Evolutionary conservation across 1,140 invertebrate genomes (phyloP).

Genomic region (Lordiphosa clarofinis): DNA sequence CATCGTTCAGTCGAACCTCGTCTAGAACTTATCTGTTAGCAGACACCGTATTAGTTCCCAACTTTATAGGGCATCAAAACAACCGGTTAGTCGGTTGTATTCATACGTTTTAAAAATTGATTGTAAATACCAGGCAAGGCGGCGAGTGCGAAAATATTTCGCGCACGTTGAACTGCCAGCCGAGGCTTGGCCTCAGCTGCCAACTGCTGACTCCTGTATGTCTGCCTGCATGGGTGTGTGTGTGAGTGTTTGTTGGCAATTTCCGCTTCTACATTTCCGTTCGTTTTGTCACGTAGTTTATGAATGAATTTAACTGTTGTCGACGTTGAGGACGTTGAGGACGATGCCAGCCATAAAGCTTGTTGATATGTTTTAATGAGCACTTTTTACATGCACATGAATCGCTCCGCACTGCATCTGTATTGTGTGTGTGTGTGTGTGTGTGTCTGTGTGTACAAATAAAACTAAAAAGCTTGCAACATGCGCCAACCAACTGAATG

Average conservation of each 20-base stretch:
- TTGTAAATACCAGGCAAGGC: conserved; percentile 51
- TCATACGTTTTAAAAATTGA: conserved; percentile 48
- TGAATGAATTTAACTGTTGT: conserved; percentile 75
- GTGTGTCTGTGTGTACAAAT: conserved; percentile 21
- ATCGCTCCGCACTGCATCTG: conserved; percentile 13
- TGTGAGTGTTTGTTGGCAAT: conserved; percentile 66
- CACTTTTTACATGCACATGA: conserved; percentile 65
- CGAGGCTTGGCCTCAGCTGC: conserved; percentile 4
- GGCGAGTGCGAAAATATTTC: conserved; percentile 58
- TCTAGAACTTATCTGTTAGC: too few species aligned
- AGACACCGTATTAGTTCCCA: neutral
- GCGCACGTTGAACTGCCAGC: conserved; percentile 41
- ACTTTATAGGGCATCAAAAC: conserved; percentile 20
- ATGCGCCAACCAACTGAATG: conserved; percentile 46
- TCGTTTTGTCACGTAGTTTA: conserved; percentile 77
- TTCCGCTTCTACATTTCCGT: conserved; percentile 74
- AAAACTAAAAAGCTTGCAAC: conserved; percentile 60
- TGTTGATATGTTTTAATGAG: conserved; percentile 78
- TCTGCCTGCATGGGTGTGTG: conserved; percentile 14
- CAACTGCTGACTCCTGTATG: conserved; percentile 20
- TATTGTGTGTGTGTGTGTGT: neutral
- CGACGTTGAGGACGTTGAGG: conserved; percentile 38
- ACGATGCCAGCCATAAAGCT: conserved; percentile 55
- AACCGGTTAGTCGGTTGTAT: conserved; percentile 12
- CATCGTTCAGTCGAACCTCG: too few species aligned